phyloP scores from a whole-genome alignment of 2,888 invertebrate genomes.

The Eupithecia insigniata region DNA sequence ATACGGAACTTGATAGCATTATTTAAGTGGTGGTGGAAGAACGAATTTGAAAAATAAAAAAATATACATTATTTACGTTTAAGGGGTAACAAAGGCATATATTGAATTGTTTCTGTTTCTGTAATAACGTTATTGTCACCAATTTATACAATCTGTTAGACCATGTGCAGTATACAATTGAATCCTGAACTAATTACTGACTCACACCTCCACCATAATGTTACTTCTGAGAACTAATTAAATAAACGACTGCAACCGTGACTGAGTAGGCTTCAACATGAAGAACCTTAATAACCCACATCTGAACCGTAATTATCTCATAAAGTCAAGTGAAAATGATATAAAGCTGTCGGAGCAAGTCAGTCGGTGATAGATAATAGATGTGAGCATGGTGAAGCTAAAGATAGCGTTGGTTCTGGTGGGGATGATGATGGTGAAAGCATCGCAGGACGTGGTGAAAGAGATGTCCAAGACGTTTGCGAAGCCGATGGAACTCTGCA shows the following conservation, averaged over 20 bases:
- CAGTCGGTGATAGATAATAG: constrained; percentile 10
- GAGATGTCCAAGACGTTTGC: constrained; percentile 43
- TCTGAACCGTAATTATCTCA: constrained; percentile 23
- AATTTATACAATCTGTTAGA: not conserved
- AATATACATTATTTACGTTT: too few species aligned
- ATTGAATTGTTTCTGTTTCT: not conserved
- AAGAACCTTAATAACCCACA: constrained; percentile 15
- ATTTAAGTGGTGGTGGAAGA: not conserved
- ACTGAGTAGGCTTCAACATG: constrained; percentile 24
- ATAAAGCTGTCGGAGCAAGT: constrained; percentile 26
- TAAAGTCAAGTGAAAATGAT: constrained; percentile 29
- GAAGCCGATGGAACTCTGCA: constrained; percentile 44
- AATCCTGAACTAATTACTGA: not conserved
- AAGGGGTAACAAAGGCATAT: not conserved
- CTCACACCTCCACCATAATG: not conserved
- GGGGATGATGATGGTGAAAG: constrained; percentile 27
- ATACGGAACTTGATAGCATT: not conserved
- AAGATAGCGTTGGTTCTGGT: constrained; percentile 30
- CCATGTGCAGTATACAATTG: not conserved
- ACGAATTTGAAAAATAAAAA: not conserved
- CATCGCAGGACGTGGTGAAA: constrained; percentile 46
- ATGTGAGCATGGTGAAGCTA: constrained; percentile 21
- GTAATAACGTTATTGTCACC: not conserved
- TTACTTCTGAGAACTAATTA: constrained; percentile 24
- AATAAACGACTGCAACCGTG: constrained; percentile 1